Conservation (phyloP, 2,797 vertebrate genomes). For the Artibeus lituratus region DNA sequence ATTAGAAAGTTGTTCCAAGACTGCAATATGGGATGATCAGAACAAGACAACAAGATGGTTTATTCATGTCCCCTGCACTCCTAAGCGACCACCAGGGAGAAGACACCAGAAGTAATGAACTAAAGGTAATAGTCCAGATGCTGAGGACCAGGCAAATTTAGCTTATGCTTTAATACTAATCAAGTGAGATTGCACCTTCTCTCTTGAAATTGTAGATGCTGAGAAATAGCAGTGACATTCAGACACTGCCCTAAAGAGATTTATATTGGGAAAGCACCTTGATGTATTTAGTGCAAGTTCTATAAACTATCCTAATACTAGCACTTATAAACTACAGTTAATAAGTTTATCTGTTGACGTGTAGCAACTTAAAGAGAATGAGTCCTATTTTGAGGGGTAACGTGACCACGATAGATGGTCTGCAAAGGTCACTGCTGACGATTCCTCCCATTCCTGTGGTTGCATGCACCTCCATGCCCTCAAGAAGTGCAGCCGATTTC, state of each 20-base stretch:
- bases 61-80: not conserved
- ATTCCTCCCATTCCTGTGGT: not conserved
- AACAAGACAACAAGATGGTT: conserved; percentile 29
- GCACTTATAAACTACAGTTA: not conserved
- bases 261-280: not conserved
- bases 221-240: conserved; percentile 8
- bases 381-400: not conserved
- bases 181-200: not conserved
- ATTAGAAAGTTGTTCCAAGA: conserved; percentile 53
- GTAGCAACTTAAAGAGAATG: not conserved
- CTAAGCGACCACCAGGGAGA: not conserved
- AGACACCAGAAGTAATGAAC: not conserved
- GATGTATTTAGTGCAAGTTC: not conserved
- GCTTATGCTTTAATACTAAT: not conserved
- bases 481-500: not conserved
- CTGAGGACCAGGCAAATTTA: not conserved
- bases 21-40: conserved; percentile 46
- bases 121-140: not conserved
- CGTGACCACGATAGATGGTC: not conserved
- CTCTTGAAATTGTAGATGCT: not conserved
- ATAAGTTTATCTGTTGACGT: not conserved
- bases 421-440: not conserved
- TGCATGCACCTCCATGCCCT: not conserved
- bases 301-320: not conserved
- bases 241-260: not conserved